Evolutionary conservation across 2,888 invertebrate species (phyloP).

Genomic region (Schizotus pectinicornis): DNA sequence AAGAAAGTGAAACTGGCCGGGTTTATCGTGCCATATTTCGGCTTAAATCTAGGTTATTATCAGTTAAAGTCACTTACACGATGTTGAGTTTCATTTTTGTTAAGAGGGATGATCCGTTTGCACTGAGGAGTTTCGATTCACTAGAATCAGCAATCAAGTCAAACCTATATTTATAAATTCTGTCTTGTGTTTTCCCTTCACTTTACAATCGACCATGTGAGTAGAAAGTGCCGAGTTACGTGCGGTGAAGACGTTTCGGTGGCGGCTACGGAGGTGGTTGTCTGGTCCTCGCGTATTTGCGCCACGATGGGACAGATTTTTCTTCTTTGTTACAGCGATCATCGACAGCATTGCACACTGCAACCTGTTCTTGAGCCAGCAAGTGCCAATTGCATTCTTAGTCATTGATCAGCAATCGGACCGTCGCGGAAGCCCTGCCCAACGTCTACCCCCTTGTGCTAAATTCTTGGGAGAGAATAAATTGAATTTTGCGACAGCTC

Average conservation of each 20-base stretch:
- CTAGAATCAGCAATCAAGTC: slow-evolving; percentile 51
- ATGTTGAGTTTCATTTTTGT: slow-evolving; percentile 51
- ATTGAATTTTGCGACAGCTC: too few species aligned
- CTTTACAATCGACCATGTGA: slow-evolving; percentile 53
- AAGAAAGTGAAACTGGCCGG: slow-evolving; percentile 16
- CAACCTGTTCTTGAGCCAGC: slow-evolving; percentile 2
- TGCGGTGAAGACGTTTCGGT: slow-evolving; percentile 10
- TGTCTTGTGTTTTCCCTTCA: slow-evolving; percentile 56
- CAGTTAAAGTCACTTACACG: slow-evolving; percentile 46
- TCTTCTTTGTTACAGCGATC: slow-evolving; percentile 18
- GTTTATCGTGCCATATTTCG: neutral
- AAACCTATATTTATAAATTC: slow-evolving; percentile 58
- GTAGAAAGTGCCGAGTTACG: slow-evolving; percentile 34
- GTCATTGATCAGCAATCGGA: too few species aligned
- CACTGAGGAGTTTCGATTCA: slow-evolving; percentile 51
- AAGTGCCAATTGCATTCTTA: too few species aligned
- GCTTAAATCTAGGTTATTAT: slow-evolving; percentile 13
- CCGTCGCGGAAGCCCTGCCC: too few species aligned
- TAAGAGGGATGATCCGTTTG: slow-evolving; percentile 42
- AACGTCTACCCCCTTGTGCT: too few species aligned
- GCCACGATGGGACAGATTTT: slow-evolving; percentile 20
- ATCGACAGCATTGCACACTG: slow-evolving; percentile 11
- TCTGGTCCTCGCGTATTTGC: neutral
- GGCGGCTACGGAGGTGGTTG: slow-evolving; percentile 19
- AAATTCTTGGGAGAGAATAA: too few species aligned